Conservation (phyloP, 2,113 vertebrate genomes). For the Castor canadensis region DNA sequence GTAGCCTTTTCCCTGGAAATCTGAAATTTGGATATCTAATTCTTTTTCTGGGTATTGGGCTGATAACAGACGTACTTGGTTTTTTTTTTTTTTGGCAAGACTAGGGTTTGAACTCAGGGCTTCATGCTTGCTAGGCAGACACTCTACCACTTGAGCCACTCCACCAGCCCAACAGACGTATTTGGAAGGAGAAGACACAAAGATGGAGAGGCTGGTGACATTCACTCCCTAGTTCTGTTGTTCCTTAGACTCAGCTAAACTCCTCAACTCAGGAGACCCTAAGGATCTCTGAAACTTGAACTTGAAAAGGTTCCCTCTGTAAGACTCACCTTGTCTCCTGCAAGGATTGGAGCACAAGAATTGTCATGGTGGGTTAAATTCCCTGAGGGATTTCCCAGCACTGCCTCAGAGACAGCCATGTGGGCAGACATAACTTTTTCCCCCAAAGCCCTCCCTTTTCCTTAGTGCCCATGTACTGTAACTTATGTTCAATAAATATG, state of each 20-base stretch:
- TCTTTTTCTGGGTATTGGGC: neutral
- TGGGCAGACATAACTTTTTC: neutral
- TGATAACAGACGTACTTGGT: neutral
- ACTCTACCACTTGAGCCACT: no score
- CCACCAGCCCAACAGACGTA: fast-evolving
- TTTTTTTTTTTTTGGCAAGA: no score
- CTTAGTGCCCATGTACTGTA: neutral
- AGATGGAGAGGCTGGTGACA: neutral
- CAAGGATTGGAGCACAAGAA: neutral
- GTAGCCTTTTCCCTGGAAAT: neutral
- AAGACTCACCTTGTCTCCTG: neutral
- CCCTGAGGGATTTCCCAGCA: neutral
- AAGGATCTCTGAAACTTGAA: neutral
- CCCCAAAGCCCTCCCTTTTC: neutral
- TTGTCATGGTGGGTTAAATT: neutral
- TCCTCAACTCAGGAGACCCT: neutral
- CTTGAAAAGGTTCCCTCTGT: neutral
- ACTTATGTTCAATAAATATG: neutral
- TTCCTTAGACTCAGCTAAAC: neutral
- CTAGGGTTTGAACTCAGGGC: no score
- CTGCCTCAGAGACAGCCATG: neutral
- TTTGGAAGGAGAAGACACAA: neutral
- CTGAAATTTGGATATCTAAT: neutral
- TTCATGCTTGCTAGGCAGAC: no score
- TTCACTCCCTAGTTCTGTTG: neutral